These are phyloP conservation scores for Leucopternis melanops DNA, from an alignment of 2,113 vertebrate species.

Conservation along the genomic window DNA sequence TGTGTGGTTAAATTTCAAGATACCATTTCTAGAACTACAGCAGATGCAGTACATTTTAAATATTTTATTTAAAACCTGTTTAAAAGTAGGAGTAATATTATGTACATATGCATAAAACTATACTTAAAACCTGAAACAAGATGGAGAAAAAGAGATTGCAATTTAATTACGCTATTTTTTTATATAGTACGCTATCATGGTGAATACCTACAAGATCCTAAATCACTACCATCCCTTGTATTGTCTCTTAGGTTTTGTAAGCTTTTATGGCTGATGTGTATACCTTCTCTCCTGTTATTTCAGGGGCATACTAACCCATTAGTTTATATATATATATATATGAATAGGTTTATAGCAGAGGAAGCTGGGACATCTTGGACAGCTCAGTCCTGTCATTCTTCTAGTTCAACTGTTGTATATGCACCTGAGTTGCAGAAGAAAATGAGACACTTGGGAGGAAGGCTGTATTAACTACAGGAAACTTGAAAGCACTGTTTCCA, in stretches of 20 bases:
- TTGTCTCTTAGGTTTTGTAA: background rate
- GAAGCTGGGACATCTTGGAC: background rate
- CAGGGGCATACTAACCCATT: background rate
- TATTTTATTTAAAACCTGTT: background rate
- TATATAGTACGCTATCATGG: background rate
- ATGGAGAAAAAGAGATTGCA: background rate
- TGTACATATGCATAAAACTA: background rate
- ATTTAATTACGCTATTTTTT: background rate
- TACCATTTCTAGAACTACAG: constrained; percentile 21
- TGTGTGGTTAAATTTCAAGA: background rate
- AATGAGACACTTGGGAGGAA: background rate
- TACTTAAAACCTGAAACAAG: background rate
- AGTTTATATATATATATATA: background rate
- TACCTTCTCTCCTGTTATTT: background rate
- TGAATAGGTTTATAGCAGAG: background rate
- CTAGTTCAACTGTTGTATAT: background rate
- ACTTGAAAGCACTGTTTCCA: background rate
- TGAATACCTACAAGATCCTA: background rate
- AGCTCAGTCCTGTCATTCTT: background rate
- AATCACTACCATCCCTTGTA: background rate
- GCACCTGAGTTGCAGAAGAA: background rate
- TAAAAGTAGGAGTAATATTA: background rate
- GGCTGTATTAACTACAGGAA: background rate
- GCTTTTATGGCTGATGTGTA: background rate
- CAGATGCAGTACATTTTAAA: background rate